These are phyloP conservation scores for Charina bottae DNA, from an alignment of 2,113 vertebrate species.

Conservation along the genomic window DNA sequence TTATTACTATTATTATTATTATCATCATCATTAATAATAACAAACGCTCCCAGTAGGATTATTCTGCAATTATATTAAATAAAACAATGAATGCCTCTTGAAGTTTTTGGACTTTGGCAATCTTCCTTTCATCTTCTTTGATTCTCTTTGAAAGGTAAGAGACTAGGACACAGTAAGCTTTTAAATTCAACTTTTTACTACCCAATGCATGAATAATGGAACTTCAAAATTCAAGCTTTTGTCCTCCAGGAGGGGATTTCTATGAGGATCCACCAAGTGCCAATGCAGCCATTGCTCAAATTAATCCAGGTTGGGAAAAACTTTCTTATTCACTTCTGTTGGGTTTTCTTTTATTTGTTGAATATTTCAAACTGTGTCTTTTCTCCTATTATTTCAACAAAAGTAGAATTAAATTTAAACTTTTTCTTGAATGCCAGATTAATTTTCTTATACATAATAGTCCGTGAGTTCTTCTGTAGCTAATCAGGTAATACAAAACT, in stretches of 20 bases:
- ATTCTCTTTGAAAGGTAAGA: constrained; percentile 55
- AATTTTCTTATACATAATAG: neutral
- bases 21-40: no score
- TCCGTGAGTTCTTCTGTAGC: neutral
- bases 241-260: constrained; percentile 15
- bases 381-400: neutral
- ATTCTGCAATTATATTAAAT: neutral
- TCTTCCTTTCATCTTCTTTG: constrained; percentile 56
- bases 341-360: neutral
- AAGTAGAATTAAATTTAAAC: neutral
- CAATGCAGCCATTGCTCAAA: constrained; percentile 36
- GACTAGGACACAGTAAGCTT: constrained; percentile 4
- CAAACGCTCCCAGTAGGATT: neutral
- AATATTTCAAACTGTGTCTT: neutral
- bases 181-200: constrained; percentile 7
- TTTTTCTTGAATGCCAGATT: neutral
- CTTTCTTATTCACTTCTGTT: neutral
- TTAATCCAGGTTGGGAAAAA: constrained; percentile 53
- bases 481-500: neutral
- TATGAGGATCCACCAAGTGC: constrained; percentile 39
- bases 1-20: no score
- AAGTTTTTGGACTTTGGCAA: constrained; percentile 46
- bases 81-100: neutral
- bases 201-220: neutral
- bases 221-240: accelerated